These are phyloP conservation scores for Lithobates sylvaticus DNA, from an alignment of 2,797 vertebrate species.

Conservation along the genomic window DNA sequence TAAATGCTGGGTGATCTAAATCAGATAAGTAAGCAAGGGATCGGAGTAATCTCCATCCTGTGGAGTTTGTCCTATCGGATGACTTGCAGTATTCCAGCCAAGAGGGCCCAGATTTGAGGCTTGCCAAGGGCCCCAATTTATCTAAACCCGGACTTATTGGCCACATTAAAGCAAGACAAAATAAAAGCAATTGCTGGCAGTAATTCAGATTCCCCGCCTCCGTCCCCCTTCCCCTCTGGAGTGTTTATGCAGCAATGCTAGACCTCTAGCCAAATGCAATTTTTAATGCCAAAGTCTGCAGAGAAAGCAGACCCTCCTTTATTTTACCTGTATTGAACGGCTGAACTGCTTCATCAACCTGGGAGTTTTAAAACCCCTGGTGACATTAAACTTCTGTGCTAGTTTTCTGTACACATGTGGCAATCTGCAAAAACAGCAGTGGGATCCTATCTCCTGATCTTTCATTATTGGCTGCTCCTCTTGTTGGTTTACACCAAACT, in stretches of 20 bases:
- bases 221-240: not conserved
- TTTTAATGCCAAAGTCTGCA: conserved; percentile 38
- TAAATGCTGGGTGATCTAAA: no score
- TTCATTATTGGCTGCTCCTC: conserved; percentile 14
- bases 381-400: not conserved
- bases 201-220: not conserved
- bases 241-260: not conserved
- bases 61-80: no score
- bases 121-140: not conserved
- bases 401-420: fast-evolving
- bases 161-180: conserved; percentile 39
- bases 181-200: conserved; percentile 45
- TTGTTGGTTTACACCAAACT: conserved; percentile 19
- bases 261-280: not conserved
- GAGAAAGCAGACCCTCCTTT: conserved; percentile 27
- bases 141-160: not conserved
- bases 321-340: conserved; percentile 12
- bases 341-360: conserved; percentile 3
- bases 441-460: conserved; percentile 46
- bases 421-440: conserved; percentile 24
- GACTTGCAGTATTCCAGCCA: no score
- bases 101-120: no score
- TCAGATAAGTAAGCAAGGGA: no score
- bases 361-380: conserved; percentile 38
- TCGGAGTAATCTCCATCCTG: no score